phyloP scores from a whole-genome alignment of 1,140 invertebrate genomes.

The Elysia chlorotica region DNA sequence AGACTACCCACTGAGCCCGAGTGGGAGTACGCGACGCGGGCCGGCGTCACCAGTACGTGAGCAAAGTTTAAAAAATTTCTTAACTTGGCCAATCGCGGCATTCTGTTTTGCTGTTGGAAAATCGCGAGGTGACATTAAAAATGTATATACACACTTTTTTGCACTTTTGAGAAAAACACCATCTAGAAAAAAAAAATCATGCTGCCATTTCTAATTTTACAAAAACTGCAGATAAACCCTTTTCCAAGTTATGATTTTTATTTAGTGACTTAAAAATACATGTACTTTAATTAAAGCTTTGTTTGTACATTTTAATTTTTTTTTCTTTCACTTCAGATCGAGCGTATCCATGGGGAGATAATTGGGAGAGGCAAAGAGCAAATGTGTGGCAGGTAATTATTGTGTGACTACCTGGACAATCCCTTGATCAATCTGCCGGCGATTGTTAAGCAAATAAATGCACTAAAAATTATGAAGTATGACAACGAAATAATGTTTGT shows the following conservation, averaged over 20 bases:
- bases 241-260: not conserved
- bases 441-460: too few species aligned
- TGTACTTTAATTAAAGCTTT: not conserved
- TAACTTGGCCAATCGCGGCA: too few species aligned
- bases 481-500: too few species aligned
- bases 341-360: slow-evolving; percentile 58
- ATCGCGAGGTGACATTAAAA: too few species aligned
- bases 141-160: too few species aligned
- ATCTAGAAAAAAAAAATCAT: not conserved
- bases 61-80: not conserved
- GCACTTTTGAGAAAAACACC: not conserved
- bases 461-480: too few species aligned
- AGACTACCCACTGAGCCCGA: slow-evolving; percentile 58
- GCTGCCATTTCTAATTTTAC: too few species aligned
- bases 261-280: not conserved
- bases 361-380: slow-evolving; percentile 40
- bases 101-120: not conserved
- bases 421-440: too few species aligned
- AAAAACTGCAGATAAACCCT: too few species aligned
- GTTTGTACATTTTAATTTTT: not conserved
- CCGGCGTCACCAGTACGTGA: slow-evolving; percentile 39
- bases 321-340: slow-evolving; percentile 23
- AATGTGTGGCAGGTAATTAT: slow-evolving; percentile 60
- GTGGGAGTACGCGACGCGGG: slow-evolving; percentile 61
- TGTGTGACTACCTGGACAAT: too few species aligned